Evolutionary conservation across 2,797 vertebrate genomes (phyloP).

Genomic region (Eutrigla gurnardus): DNA sequence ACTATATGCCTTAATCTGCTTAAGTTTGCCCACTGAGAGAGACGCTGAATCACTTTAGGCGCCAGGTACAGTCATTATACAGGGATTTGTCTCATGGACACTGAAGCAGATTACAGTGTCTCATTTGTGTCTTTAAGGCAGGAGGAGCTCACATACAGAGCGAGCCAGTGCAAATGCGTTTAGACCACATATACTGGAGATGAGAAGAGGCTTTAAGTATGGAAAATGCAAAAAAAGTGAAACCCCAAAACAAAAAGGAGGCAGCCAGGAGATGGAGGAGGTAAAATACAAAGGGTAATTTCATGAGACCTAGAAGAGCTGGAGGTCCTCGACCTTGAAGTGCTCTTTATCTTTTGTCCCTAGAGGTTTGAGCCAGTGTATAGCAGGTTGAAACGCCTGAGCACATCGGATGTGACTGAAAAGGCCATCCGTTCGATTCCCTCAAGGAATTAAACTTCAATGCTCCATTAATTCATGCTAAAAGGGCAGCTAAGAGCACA

Average conservation of each 20-base stretch:
- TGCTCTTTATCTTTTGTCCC: constrained; percentile 31
- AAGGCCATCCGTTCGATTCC: constrained; percentile 41
- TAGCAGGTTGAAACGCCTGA: constrained; percentile 3
- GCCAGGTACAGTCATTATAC: not conserved
- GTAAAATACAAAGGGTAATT: constrained; percentile 14
- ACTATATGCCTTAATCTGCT: constrained; percentile 36
- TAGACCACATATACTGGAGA: not conserved
- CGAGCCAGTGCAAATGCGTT: not conserved
- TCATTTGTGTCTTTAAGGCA: not conserved
- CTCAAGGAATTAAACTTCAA: constrained; percentile 27
- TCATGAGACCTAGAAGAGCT: constrained; percentile 19
- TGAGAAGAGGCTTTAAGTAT: not conserved
- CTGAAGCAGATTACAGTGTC: not conserved
- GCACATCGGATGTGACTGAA: constrained; percentile 27
- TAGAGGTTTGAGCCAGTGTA: constrained; percentile 22
- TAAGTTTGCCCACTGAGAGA: constrained; percentile 14
- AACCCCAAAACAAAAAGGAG: not conserved
- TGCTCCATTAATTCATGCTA: constrained; percentile 51
- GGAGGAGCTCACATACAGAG: not conserved
- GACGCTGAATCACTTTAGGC: constrained; percentile 21
- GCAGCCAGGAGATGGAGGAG: not conserved
- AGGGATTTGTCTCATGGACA: not conserved
- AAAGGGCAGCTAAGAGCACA: constrained; percentile 24
- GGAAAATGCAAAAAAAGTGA: not conserved
- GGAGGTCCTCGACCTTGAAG: constrained; percentile 17